Evolutionary conservation across 2,113 vertebrate genomes (phyloP).

Genomic region (Cheirogaleus medius): DNA sequence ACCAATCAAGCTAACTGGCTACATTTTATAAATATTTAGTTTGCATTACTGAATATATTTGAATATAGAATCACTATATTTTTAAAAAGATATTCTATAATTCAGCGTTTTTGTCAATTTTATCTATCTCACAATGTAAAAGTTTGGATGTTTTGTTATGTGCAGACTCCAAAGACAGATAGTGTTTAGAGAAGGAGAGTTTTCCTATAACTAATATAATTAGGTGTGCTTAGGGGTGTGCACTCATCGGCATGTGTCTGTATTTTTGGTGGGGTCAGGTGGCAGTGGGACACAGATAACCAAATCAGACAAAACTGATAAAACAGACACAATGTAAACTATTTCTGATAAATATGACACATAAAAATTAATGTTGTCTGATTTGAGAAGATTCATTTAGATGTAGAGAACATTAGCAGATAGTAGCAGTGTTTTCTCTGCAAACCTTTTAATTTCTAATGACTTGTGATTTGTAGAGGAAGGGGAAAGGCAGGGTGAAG

Average conservation of each 20-base stretch:
- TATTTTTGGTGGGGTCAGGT: neutral
- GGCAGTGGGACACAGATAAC: neutral
- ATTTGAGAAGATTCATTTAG: neutral
- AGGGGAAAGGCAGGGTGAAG: neutral
- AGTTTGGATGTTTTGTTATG: neutral
- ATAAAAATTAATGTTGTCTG: neutral
- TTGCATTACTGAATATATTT: constrained; percentile 9
- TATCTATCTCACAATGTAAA: neutral
- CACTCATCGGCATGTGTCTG: neutral
- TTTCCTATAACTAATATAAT: neutral
- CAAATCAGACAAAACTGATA: neutral
- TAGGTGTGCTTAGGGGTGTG: neutral
- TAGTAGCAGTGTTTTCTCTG: neutral
- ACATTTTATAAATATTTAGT: neutral
- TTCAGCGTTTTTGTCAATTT: neutral
- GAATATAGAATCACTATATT: neutral
- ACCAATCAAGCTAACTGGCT: neutral
- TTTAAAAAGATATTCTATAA: neutral
- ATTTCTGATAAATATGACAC: neutral
- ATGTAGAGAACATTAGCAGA: neutral
- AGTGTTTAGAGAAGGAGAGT: neutral
- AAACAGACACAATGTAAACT: neutral
- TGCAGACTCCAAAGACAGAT: neutral
- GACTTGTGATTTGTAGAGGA: neutral
- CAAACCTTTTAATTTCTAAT: neutral